A percentile compares a stretch with the other conserved stretches of the same genome.
Evolutionary conservation across 2,888 invertebrate species (phyloP).

Genomic region (Quadriops clusia): DNA sequence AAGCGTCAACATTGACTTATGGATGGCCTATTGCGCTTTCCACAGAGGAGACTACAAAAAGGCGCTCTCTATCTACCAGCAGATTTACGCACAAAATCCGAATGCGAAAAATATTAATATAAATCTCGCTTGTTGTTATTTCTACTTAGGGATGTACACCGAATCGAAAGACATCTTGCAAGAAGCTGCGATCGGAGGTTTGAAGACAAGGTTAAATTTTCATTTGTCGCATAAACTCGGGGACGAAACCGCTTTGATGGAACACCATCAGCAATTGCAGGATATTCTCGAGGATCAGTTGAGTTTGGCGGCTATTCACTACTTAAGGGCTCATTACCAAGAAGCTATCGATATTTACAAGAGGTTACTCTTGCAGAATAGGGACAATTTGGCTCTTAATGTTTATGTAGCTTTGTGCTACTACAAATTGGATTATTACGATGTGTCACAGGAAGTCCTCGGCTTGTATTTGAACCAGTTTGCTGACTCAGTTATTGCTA

Average conservation of each 20-base stretch:
- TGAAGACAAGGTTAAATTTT: conserved; percentile 68
- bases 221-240: conserved; percentile 88
- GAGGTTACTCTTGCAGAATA: conserved; percentile 79
- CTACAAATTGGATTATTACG: conserved; percentile 96
- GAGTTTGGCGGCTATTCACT: conserved; percentile 91
- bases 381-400: conserved; percentile 85
- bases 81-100: conserved; percentile 41
- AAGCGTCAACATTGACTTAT: conserved; percentile 52
- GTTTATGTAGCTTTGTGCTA: conserved; percentile 96
- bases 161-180: conserved; percentile 51
- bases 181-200: conserved; percentile 51
- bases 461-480: conserved; percentile 84
- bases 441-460: conserved; percentile 95
- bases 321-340: conserved; percentile 90
- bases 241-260: conserved; percentile 76
- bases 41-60: conserved; percentile 89
- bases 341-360: conserved; percentile 99
- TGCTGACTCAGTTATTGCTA: conserved; percentile 88
- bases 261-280: conserved; percentile 71
- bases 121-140: conserved; percentile 89
- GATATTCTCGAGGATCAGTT: conserved; percentile 91
- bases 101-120: conserved; percentile 50
- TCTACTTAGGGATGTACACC: conserved; percentile 74
- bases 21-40: conserved; percentile 93
- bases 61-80: conserved; percentile 61